Base-by-base conservation (phyloP, 2,888 invertebrate species). In the Leptarthrus brevirostris region DNA sequence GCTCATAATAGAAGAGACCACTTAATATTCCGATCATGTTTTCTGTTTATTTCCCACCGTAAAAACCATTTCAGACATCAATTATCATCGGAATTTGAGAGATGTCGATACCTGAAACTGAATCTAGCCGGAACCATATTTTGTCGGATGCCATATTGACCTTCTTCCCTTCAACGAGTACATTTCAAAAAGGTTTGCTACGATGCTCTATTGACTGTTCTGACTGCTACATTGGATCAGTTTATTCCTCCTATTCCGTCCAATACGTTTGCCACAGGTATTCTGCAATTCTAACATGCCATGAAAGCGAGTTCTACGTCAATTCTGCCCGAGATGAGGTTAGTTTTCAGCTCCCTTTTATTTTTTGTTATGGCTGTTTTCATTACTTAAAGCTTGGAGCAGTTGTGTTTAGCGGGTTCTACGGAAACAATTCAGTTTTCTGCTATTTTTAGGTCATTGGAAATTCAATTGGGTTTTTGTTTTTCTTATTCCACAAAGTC, bases 51-150 rank as follows among this genome's bases (percentile, higher is more conserved):
- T 66, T 66, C 64, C 26, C 20, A 24, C 44, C 47, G 64, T 47
- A 47, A 66, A 66, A 66, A 10, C 64, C 64, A 66, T 66, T 66
- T 66, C 44, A 66, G 64, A 47, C 64, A 66, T 66, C 64, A 66
- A 66, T 66, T 66, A 66, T 44, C 64, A 58, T 58, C 18, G 58
- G 3, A 40, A 36, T 36, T 20, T 5, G 20, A 20, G 4, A 12
- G 10, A 58, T 36, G 10, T 5, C 40, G 12, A 36, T 12, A 36
- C 8, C 20, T 36, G 20, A 36, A 36, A 3, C 20, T 40, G 36
- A 5, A 58, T 3, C 16, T 3, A 8, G 16, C 12, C 6, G 49
- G 14, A 58, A 34, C 58, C 24, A 58, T 58, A 26, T 58, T 58
- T 58, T 18, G 22, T 36, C 58, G 36, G 36, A 18, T 56, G 36